Evolutionary conservation across 2,888 invertebrate genomes (phyloP), one percentile per base, ranked within the genome.

Genomic region (Philereme vetulata): DNA sequence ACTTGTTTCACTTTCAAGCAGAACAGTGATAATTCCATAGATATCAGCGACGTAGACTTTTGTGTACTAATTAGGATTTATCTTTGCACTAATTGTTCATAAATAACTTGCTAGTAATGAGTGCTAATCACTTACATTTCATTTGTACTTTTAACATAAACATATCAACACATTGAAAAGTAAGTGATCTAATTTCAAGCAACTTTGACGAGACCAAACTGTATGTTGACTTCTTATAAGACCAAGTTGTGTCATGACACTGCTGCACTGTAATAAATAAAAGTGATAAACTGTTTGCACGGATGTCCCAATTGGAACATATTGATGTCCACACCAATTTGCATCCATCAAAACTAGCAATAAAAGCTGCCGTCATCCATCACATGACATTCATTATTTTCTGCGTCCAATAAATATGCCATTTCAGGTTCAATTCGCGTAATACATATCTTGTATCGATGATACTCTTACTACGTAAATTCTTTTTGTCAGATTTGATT

Each of bases 1-100:
- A 43, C 10, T 70, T 66, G 65, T 61, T 63, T 67, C 60, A 66
- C 65, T 69, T 73, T 69, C 56, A 70, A 66, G 64, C 58, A 48
- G 59, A 48, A 51, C 50, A 57, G 43, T 62, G 53, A 63, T 63
- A 62, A 63, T 34, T 46, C 10, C 10, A 21, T 36, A 33, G 21
- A 21, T 21, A 34, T 44, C 50, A 40, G 45, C 40, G n/a, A 43
- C 44, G 57, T 42, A 40, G 9, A 36, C 52, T n/a, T 47, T 42
- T 38, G 38, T 38, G 4, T 34, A 46, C 48, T 45, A 56, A 58
- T 58, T 43, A 52, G 56, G 11, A 38, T 35, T 47, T 51, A 57
- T 57, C 57, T 51, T 7, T 10, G 10, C 49, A 44, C 49, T 53
- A 40, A 49, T 53, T 53, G 36, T 44, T 34, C 8, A 10, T 34